Conservation (phyloP, 2,888 invertebrate genomes). For the Platycnemis pennipes region DNA sequence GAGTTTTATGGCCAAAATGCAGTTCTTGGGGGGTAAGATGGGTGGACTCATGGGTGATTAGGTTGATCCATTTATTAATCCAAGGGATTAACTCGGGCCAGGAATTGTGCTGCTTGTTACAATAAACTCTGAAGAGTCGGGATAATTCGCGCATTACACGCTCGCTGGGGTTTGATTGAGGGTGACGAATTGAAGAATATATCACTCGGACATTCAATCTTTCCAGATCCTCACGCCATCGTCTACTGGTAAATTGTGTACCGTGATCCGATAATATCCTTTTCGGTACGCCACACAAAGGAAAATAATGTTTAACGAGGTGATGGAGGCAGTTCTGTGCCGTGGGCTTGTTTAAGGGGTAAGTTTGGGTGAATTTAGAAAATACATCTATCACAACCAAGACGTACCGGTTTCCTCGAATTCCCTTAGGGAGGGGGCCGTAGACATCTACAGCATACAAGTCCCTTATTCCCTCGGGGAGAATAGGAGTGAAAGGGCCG, state of each 20-base stretch:
- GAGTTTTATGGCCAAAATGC: background rate
- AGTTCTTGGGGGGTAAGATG: background rate
- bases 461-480: background rate
- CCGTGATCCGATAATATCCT: slow-evolving; percentile 5
- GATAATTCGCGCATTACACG: slow-evolving; percentile 37
- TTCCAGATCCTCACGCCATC: background rate
- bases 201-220: background rate
- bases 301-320: background rate
- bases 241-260: slow-evolving; percentile 23
- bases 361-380: background rate
- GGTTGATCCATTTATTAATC: background rate
- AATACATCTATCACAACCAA: slow-evolving; percentile 1
- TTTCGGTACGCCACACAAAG: background rate
- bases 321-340: background rate
- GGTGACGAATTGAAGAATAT: slow-evolving; percentile 37
- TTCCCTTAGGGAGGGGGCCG: slow-evolving; percentile 5
- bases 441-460: slow-evolving; percentile 1
- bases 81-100: slow-evolving; percentile 15
- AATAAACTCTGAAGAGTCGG: background rate
- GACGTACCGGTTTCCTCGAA: background rate
- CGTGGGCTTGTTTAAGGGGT: background rate
- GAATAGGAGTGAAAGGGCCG: background rate
- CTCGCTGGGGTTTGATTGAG: slow-evolving; percentile 1
- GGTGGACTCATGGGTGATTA: background rate
- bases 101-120: background rate